Conservation (phyloP, 2,797 vertebrate genomes). For the Tapirus indicus region DNA sequence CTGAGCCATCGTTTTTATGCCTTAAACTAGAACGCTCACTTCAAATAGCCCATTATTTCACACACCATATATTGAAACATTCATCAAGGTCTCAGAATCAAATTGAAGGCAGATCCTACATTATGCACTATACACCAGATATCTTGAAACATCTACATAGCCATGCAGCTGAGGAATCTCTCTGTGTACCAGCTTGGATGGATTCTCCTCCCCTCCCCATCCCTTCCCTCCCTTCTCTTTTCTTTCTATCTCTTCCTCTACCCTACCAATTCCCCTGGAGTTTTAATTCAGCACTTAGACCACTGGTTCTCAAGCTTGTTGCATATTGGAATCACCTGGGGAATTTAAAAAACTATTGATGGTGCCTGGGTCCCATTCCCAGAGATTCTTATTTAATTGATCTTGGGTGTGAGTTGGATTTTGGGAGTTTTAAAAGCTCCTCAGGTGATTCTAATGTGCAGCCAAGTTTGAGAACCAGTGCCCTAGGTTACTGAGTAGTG, state of each 20-base stretch:
- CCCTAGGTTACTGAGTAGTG: not conserved
- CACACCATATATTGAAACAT: not conserved
- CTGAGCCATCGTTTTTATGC: not conserved
- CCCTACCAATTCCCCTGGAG: not conserved
- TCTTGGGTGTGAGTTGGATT: not conserved
- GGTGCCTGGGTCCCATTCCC: not conserved
- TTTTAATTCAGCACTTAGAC: not conserved
- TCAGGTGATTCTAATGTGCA: not conserved
- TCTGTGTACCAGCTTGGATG: not conserved
- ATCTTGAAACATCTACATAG: not conserved
- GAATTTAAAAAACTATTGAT: not conserved
- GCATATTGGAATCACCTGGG: not conserved
- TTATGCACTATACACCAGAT: not conserved
- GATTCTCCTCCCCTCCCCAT: no score
- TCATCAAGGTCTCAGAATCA: not conserved
- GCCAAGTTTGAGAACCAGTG: not conserved
- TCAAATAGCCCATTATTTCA: not conserved
- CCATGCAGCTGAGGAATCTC: not conserved
- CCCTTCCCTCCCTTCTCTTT: not conserved
- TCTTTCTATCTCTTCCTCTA: slow-evolving; percentile 47
- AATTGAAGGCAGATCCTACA: not conserved
- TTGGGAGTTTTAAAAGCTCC: not conserved
- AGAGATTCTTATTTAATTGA: slow-evolving; percentile 31
- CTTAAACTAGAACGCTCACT: not conserved
- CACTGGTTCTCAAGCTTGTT: not conserved